Base-by-base conservation (phyloP, 2,797 vertebrate genomes). In the Thunnus albacares region DNA sequence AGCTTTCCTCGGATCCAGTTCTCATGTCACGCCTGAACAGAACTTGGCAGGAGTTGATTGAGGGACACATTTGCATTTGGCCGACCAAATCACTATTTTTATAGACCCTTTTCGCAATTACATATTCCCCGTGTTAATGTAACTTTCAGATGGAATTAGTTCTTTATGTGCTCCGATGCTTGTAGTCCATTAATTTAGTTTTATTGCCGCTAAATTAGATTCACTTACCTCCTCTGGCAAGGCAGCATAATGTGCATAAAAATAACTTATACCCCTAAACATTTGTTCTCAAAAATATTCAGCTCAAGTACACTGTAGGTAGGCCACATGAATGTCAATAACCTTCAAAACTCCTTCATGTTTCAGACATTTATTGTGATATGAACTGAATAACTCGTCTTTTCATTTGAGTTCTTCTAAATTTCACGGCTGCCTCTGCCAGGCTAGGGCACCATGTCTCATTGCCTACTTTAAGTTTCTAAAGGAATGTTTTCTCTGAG, bases 181-280 rank as follows among this genome's bases (percentile, higher is more conserved):
- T 94, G 93, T 92, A 95, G 93, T 94, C 94, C 95, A 96, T 96
- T 96, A 96, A 96, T 96, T 95, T 94, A 82, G 87, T 95, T 96
- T 96, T 95, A 96, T 95, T 95, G 94, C 95, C 60, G 79, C 93
- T 94, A 93, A 95, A 96, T 96, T 95, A 93, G 92, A 94, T 94
- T 93, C 93, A 94, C 90, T 95, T 93, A 91, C 89, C 88, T 90
- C 94, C 94, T 93, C 91, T 94, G 94, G 95, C 92, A 93, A 90
- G 70, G 84, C 87, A 87, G 92, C 80, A 80, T 89, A 94, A 92
- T 85, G 89, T 87, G 93, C 94, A 94, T 94, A 94, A 96, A 96
- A 93, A 94, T 93, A 94, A 95, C 94, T 94, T 90, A 93, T 85
- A 92, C 84, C 81, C 77, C 91, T 88, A 95, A 95, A 96, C 92